Evolutionary conservation across 2,797 vertebrate species (phyloP).

Genomic region (Lates japonicus): DNA sequence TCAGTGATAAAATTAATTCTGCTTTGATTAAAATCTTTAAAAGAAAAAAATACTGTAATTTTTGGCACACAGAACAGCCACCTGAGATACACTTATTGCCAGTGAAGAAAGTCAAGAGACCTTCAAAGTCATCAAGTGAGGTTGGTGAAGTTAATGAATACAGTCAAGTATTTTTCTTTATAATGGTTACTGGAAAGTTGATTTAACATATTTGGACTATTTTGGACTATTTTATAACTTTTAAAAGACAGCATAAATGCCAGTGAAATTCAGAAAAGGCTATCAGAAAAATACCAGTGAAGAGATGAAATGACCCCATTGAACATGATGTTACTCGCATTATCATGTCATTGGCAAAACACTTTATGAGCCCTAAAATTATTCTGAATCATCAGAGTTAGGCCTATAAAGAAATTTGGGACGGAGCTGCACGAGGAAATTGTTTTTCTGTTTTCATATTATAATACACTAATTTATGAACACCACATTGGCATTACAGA

Average conservation of each 20-base stretch:
- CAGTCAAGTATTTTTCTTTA: not conserved
- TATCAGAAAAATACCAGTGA: not conserved
- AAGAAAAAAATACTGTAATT: not conserved
- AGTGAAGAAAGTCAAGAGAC: not conserved
- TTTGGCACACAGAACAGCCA: not conserved
- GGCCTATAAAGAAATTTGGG: conserved; percentile 25
- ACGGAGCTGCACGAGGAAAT: conserved; percentile 12
- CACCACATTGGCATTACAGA: conserved; percentile 5
- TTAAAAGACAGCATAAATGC: too few relatives aligned
- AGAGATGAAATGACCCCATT: conserved; percentile 1
- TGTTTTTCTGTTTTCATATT: conserved; percentile 45
- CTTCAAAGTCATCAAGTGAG: not conserved
- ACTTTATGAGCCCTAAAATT: conserved; percentile 16
- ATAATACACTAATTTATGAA: conserved; percentile 1
- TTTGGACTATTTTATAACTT: too few relatives aligned
- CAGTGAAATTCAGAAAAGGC: not conserved
- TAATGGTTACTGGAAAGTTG: not conserved
- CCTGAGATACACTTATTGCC: not conserved
- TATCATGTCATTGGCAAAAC: conserved; percentile 17
- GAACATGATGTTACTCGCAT: not conserved
- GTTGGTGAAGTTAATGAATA: not conserved
- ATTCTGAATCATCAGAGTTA: conserved; percentile 30
- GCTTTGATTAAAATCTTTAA: not conserved
- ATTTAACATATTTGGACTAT: not conserved
- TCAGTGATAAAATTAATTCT: not conserved